Evolutionary conservation across 2,797 vertebrate species (phyloP).

Genomic region (Sebastes taczanowskii): DNA sequence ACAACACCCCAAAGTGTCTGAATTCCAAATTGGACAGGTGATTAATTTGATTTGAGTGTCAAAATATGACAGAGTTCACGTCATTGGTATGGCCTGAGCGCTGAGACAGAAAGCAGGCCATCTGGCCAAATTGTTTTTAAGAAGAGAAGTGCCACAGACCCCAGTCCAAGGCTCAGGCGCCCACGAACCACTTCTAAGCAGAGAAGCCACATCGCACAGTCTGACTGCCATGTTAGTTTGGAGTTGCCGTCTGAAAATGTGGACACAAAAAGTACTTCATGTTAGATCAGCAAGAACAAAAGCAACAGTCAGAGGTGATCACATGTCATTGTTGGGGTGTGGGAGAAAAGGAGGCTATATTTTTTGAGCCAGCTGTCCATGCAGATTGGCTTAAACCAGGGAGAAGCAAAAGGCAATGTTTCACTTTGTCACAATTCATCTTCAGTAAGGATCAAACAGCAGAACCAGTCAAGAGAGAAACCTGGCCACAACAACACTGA

Average conservation of each 20-base stretch:
- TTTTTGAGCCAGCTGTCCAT: constrained; percentile 81
- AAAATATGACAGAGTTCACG: constrained; percentile 34
- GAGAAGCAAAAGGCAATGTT: constrained; percentile 39
- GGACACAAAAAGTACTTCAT: constrained; percentile 95
- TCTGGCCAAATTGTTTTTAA: constrained; percentile 84
- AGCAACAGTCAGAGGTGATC: constrained; percentile 83
- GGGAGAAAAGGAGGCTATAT: neutral
- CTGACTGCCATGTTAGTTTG: constrained; percentile 99
- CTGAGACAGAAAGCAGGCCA: constrained; percentile 68
- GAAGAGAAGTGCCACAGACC: constrained; percentile 92
- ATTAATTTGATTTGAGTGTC: constrained; percentile 54
- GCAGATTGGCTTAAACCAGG: constrained; percentile 68
- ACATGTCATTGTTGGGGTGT: constrained; percentile 77
- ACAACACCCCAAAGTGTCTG: constrained; percentile 13
- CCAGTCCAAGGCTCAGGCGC: constrained; percentile 99
- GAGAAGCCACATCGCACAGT: constrained; percentile 99
- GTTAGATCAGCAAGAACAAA: constrained; percentile 92
- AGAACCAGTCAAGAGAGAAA: constrained; percentile 28
- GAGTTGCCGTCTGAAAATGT: constrained; percentile 99
- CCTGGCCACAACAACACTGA: constrained; percentile 27
- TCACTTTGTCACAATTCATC: constrained; percentile 54
- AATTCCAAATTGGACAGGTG: constrained; percentile 53
- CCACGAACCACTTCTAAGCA: constrained; percentile 99
- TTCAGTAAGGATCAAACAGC: constrained; percentile 30
- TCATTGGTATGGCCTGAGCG: constrained; percentile 93